phyloP scores from a whole-genome alignment of 2,797 vertebrate genomes.

The Sebastolobus altivelis region DNA sequence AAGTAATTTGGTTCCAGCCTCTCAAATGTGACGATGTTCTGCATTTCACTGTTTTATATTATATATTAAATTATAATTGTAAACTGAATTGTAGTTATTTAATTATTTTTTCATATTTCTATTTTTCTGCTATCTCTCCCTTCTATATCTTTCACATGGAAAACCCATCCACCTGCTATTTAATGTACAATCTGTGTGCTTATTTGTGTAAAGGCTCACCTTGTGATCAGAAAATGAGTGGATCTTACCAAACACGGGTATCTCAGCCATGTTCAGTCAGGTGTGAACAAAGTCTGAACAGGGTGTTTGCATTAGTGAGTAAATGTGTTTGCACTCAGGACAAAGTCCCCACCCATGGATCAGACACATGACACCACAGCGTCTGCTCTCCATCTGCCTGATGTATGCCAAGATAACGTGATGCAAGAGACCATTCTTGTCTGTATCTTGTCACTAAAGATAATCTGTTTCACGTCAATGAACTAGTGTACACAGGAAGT shows the following conservation, averaged over 20 bases:
- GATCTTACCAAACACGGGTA: neutral
- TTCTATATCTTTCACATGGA: too few species aligned
- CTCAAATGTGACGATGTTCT: neutral
- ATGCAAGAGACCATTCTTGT: neutral
- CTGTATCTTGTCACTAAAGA: neutral
- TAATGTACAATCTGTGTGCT: neutral
- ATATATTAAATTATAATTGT: neutral
- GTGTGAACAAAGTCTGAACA: slow-evolving; percentile 13
- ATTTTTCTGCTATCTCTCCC: too few species aligned
- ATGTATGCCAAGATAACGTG: slow-evolving; percentile 14
- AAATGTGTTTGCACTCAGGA: slow-evolving; percentile 19
- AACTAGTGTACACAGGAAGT: neutral
- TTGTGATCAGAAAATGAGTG: neutral
- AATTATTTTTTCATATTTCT: too few species aligned
- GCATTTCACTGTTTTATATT: neutral
- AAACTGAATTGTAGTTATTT: neutral
- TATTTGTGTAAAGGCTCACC: neutral
- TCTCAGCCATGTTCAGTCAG: slow-evolving; percentile 8
- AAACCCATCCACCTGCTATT: neutral
- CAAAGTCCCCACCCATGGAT: slow-evolving; percentile 13
- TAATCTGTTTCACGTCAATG: neutral
- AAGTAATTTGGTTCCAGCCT: neutral
- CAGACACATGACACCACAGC: slow-evolving; percentile 17
- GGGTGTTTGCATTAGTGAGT: slow-evolving; percentile 1
- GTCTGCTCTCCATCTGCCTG: slow-evolving; percentile 4